A percentile compares a stretch with the other conserved stretches of the same genome.
Evolutionary conservation across 2,888 invertebrate species (phyloP).

Genomic region (Sphaeridia pumilis): DNA sequence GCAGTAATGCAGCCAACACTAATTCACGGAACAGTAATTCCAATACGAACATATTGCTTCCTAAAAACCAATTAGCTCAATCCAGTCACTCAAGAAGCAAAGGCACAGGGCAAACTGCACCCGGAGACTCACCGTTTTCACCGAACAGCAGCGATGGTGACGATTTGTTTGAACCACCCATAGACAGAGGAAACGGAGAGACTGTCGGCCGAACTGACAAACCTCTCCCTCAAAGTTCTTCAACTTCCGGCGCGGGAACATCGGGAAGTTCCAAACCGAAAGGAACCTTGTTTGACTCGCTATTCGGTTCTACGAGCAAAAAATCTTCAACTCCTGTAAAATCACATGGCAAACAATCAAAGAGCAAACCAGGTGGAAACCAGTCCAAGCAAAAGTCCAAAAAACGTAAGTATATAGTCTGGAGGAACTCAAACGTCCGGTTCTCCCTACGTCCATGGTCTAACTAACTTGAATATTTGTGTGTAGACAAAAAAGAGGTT

Average conservation of each 20-base stretch:
- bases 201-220: neutral
- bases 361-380: too few species aligned
- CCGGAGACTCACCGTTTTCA: conserved; percentile 60
- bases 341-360: conserved; percentile 9
- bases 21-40: conserved; percentile 15
- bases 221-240: neutral
- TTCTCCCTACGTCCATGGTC: neutral
- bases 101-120: neutral
- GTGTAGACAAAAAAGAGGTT: conserved; percentile 49
- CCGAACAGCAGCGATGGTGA: conserved; percentile 81
- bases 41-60: conserved; percentile 16
- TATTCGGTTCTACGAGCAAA: conserved; percentile 25
- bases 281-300: conserved; percentile 21
- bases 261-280: conserved; percentile 9
- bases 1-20: conserved; percentile 45
- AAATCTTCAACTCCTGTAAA: conserved; percentile 13
- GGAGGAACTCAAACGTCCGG: neutral
- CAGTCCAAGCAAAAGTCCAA: conserved; percentile 20
- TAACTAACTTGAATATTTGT: neutral
- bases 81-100: conserved; percentile 4
- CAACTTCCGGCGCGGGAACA: neutral
- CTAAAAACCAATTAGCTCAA: conserved; percentile 23
- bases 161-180: conserved; percentile 70
- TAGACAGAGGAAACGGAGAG: conserved; percentile 9
- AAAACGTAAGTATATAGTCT: conserved; percentile 14